phyloP scores from a whole-genome alignment of 1,140 invertebrate species.

The Sycophila sp. region DNA sequence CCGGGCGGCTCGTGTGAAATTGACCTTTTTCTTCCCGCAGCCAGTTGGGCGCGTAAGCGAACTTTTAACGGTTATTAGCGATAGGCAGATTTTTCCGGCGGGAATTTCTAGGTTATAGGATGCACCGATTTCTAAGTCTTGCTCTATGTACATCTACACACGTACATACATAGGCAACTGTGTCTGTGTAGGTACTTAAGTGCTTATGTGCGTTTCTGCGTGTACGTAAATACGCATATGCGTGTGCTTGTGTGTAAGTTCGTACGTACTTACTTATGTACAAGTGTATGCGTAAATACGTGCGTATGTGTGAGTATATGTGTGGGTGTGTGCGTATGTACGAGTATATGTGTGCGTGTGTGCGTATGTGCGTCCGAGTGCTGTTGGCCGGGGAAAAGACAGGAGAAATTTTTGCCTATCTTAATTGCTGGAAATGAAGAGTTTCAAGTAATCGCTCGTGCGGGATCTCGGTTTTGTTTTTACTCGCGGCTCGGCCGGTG shows the following conservation, averaged over 20 bases:
- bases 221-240: too few species aligned
- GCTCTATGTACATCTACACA: too few species aligned
- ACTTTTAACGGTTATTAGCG: conserved; percentile 34
- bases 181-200: too few species aligned
- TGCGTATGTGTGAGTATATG: too few species aligned
- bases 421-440: conserved; percentile 10
- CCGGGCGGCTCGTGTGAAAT: not conserved
- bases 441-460: conserved; percentile 2
- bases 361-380: too few species aligned
- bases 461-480: conserved; percentile 5
- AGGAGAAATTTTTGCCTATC: conserved; percentile 14
- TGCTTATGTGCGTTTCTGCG: too few species aligned
- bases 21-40: not conserved
- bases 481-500: not conserved
- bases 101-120: conserved; percentile 29
- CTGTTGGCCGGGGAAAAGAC: not conserved
- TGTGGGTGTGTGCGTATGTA: too few species aligned
- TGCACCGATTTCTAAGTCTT: conserved; percentile 25
- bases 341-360: too few species aligned
- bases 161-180: too few species aligned
- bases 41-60: not conserved
- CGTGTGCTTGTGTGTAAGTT: too few species aligned
- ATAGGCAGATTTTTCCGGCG: conserved; percentile 13
- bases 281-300: not conserved
- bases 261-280: too few species aligned